These are phyloP conservation scores for Cryptus viduatorius DNA, from an alignment of 2,888 invertebrate species.

Conservation along the genomic window DNA sequence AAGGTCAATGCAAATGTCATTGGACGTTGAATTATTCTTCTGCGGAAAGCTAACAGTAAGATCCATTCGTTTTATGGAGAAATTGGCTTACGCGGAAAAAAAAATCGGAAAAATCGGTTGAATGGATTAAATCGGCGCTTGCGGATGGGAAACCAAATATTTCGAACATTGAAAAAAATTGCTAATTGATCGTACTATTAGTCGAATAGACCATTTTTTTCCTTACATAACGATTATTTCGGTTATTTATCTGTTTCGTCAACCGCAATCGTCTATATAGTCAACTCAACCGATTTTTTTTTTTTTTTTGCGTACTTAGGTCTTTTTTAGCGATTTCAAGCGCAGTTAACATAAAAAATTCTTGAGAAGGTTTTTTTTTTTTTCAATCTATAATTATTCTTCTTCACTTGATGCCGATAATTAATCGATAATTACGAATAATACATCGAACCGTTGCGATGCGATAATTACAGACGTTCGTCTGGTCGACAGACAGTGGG, in stretches of 20 bases:
- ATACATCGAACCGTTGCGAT: neutral
- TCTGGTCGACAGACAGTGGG: conserved; percentile 4
- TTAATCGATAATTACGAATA: conserved; percentile 13
- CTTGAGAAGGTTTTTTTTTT: neutral
- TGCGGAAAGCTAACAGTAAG: no score
- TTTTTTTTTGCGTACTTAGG: no score
- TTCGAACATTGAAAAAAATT: no score
- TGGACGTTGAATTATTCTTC: neutral
- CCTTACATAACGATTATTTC: no score
- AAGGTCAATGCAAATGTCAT: neutral
- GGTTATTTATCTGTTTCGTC: no score
- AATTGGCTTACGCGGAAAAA: neutral
- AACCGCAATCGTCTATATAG: no score
- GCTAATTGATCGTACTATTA: no score
- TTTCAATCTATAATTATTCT: conserved; percentile 1
- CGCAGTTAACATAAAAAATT: neutral
- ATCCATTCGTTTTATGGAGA: neutral
- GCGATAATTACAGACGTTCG: conserved; percentile 27
- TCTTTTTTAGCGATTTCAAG: neutral
- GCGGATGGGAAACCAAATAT: no score
- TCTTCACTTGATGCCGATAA: conserved; percentile 3
- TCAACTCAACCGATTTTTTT: no score
- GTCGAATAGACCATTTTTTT: no score
- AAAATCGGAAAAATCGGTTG: neutral
- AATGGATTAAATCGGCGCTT: no score